Percentiles rank a stretch among this genome's conserved stretches.
Evolutionary conservation across 1,140 invertebrate genomes (phyloP).

Genomic region (Oryctes rhinoceros): DNA sequence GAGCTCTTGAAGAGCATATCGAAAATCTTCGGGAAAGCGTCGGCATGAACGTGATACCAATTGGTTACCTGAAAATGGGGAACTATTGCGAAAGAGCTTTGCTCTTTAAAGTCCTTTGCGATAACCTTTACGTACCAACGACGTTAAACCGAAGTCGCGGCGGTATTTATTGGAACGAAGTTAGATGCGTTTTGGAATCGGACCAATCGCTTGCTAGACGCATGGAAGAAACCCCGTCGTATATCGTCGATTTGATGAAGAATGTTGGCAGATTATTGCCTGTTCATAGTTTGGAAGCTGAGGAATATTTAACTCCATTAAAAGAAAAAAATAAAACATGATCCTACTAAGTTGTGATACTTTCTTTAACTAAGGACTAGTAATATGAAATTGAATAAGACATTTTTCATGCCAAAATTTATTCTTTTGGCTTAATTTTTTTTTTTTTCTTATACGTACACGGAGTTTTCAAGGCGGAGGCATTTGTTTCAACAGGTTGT

Average conservation of each 20-base stretch:
- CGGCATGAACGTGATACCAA: slow-evolving; percentile 26
- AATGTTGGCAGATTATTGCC: slow-evolving; percentile 8
- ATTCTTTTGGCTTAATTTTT: no score
- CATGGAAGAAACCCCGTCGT: not conserved
- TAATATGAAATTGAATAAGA: no score
- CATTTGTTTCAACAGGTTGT: no score
- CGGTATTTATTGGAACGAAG: slow-evolving; percentile 29
- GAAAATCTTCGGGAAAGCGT: not conserved
- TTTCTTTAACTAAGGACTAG: no score
- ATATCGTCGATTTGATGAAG: slow-evolving; percentile 33
- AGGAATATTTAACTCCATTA: slow-evolving; percentile 1
- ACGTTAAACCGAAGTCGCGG: not conserved
- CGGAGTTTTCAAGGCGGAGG: no score
- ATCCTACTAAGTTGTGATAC: no score
- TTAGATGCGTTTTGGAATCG: not conserved
- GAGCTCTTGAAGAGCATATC: slow-evolving; percentile 16
- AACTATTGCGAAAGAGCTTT: slow-evolving; percentile 19
- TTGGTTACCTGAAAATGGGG: slow-evolving; percentile 38
- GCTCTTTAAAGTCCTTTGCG: slow-evolving; percentile 33
- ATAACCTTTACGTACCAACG: slow-evolving; percentile 10
- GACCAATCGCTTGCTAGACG: not conserved
- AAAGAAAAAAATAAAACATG: no score
- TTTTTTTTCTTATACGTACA: no score
- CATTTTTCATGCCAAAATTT: no score
- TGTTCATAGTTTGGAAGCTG: slow-evolving; percentile 10